A percentile compares a stretch with the other conserved stretches of the same genome.
phyloP scores from a whole-genome alignment of 2,113 vertebrate species.

The Ginglymostoma cirratum region DNA sequence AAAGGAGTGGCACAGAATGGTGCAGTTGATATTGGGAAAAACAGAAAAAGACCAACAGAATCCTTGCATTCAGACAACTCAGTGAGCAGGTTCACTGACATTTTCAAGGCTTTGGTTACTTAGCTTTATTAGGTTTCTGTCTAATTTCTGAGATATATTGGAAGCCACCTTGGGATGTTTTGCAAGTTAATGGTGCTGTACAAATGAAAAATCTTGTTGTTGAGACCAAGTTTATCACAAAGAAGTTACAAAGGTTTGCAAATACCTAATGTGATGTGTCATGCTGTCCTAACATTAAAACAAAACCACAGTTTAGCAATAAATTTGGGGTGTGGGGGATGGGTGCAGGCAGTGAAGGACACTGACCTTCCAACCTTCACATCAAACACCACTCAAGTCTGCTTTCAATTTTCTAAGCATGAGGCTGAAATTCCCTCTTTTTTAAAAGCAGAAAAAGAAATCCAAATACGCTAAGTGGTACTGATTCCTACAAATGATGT shows the following conservation, averaged over 20 bases:
- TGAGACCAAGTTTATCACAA: neutral
- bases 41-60: neutral
- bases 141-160: neutral
- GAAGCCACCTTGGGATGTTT: neutral
- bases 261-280: neutral
- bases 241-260: neutral
- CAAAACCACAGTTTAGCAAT: neutral
- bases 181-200: neutral
- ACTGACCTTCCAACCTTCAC: neutral
- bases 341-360: neutral
- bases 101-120: neutral
- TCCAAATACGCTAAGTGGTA: neutral
- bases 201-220: neutral
- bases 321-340: neutral
- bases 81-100: neutral
- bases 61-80: neutral
- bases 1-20: neutral
- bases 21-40: neutral
- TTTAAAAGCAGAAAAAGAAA: neutral
- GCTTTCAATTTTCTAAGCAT: neutral
- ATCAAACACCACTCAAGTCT: neutral
- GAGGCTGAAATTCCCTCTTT: neutral
- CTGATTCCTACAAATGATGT: neutral
- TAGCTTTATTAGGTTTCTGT: neutral
- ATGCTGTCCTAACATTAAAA: neutral